These are phyloP conservation scores for Rhynchophorus ferrugineus DNA, from an alignment of 1,140 invertebrate species.

Conservation along the genomic window DNA sequence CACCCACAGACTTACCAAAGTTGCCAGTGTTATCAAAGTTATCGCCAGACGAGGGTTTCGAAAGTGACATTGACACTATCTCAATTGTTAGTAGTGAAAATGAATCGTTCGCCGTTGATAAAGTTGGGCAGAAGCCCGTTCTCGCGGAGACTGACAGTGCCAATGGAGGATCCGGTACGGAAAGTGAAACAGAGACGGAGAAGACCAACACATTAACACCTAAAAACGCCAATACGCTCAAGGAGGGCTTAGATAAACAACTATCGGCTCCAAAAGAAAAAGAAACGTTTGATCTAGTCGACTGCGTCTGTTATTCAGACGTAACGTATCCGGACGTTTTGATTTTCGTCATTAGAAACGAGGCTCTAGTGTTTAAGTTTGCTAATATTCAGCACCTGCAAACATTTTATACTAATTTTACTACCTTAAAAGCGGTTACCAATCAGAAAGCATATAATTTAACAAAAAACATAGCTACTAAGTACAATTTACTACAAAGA, in stretches of 20 bases:
- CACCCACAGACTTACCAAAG: conserved; percentile 7
- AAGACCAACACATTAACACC: conserved; percentile 19
- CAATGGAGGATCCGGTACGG: conserved; percentile 38
- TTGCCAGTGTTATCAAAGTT: conserved; percentile 12
- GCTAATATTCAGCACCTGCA: conserved; percentile 31
- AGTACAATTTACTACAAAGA: conserved; percentile 40
- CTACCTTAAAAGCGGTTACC: conserved; percentile 36
- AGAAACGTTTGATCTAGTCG: conserved; percentile 37
- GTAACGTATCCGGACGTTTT: conserved; percentile 36
- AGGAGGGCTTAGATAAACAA: conserved; percentile 12
- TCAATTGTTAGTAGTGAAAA: conserved; percentile 38
- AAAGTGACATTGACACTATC: conserved; percentile 40
- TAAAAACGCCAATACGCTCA: conserved; percentile 16
- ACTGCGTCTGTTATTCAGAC: conserved; percentile 40
- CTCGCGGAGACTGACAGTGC: conserved; percentile 37
- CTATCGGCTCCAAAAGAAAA: conserved; percentile 1
- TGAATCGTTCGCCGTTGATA: conserved; percentile 29
- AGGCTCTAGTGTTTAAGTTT: conserved; percentile 40
- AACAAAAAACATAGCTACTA: conserved; percentile 21
- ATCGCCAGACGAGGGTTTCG: conserved; percentile 40
- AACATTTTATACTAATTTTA: conserved; percentile 38
- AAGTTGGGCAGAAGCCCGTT: conserved; percentile 13
- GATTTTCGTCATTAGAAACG: conserved; percentile 38
- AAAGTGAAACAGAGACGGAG: conserved; percentile 33
- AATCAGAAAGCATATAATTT: conserved; percentile 34